A percentile compares a stretch with the other conserved stretches of the same genome.
phyloP scores from a whole-genome alignment of 2,888 invertebrate genomes.

The Gortyna flavago region DNA sequence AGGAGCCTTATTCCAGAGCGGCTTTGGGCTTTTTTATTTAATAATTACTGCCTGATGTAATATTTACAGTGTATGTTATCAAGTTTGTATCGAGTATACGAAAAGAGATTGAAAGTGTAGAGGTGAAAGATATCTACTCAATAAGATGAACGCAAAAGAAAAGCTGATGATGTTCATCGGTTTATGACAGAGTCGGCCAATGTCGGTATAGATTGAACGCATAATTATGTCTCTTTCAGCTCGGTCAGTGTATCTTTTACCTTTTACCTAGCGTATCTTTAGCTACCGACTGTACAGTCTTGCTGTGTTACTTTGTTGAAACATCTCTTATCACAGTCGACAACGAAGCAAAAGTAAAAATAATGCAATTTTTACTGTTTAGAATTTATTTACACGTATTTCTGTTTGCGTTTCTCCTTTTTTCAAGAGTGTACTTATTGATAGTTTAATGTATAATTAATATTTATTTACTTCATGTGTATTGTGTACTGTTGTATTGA shows the following conservation, averaged over 20 bases:
- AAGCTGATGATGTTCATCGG: background rate
- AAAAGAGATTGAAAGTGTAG: background rate
- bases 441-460: slow-evolving; percentile 26
- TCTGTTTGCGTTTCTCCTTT: background rate
- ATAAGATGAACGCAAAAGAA: slow-evolving; percentile 19
- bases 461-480: slow-evolving; percentile 40
- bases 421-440: slow-evolving; percentile 9
- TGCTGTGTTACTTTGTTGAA: background rate
- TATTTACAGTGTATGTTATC: background rate
- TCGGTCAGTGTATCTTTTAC: background rate
- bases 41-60: background rate
- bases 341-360: background rate
- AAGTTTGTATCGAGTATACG: background rate
- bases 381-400: background rate
- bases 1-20: background rate
- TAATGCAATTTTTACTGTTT: background rate
- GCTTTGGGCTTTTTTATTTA: background rate
- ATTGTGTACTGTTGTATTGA: slow-evolving; percentile 44
- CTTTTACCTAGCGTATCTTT: background rate
- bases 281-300: background rate
- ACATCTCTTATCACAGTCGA: background rate
- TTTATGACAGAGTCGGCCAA: background rate
- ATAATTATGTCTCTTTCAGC: background rate
- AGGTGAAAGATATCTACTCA: background rate
- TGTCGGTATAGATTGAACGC: background rate